Conservation (phyloP, 2,113 vertebrate species). For the Microtus ochrogaster region DNA sequence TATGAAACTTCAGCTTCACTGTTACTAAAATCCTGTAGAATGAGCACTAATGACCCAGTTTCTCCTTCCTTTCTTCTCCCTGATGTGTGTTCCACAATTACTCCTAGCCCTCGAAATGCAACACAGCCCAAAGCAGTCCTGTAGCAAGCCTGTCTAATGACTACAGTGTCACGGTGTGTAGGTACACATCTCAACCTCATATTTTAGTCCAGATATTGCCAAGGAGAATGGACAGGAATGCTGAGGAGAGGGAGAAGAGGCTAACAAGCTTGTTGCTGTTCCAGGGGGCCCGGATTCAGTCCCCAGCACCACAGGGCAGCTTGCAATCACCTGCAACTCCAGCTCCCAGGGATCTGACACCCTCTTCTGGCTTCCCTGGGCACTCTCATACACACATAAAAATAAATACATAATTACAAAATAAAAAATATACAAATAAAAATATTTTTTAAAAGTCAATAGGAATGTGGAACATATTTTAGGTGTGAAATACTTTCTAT, state of each 20-base stretch:
- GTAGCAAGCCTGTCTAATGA: not conserved
- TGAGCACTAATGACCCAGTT: not conserved
- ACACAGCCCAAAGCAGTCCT: fast-evolving
- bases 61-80: not conserved
- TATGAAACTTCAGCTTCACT: not conserved
- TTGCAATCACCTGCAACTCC: not conserved
- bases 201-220: not conserved
- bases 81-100: not conserved
- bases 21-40: not conserved
- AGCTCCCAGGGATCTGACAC: not conserved
- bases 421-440: not conserved
- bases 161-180: not conserved
- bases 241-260: not conserved
- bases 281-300: not conserved
- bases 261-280: not conserved
- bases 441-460: not conserved
- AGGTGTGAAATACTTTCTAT: not conserved
- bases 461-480: not conserved
- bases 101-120: not conserved
- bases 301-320: not conserved
- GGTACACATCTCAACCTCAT: not conserved
- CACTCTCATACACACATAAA: not conserved
- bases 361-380: not conserved
- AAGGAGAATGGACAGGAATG: not conserved
- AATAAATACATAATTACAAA: not conserved